These are phyloP conservation scores for Gallinago nigripennis DNA, from an alignment of 2,797 vertebrate genomes.

Conservation along the genomic window DNA sequence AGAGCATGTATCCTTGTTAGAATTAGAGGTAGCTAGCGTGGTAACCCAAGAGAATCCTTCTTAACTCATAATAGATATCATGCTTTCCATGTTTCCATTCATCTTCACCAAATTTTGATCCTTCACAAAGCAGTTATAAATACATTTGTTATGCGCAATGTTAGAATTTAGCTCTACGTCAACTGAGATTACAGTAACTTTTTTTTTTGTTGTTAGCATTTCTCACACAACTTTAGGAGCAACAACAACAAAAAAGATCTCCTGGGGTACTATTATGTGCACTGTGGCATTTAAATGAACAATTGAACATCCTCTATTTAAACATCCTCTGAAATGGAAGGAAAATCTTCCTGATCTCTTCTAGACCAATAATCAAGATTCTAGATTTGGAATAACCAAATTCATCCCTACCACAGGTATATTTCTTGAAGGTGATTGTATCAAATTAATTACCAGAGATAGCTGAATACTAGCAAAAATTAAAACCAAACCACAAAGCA, in stretches of 20 bases:
- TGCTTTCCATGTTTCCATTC: fast-evolving
- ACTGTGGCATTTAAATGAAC: not conserved
- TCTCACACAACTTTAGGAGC: not conserved
- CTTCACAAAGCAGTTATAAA: not conserved
- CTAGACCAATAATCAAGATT: not conserved
- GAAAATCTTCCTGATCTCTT: not conserved
- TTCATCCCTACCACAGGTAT: fast-evolving
- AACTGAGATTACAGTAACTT: not conserved
- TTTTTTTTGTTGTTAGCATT: not conserved
- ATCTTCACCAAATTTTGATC: not conserved
- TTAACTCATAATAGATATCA: not conserved
- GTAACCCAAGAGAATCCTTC: not conserved
- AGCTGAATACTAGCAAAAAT: not conserved
- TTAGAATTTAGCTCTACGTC: not conserved
- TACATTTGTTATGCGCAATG: fast-evolving
- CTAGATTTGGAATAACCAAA: not conserved
- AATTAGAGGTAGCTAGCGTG: fast-evolving
- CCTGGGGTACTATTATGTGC: not conserved
- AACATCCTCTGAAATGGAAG: not conserved
- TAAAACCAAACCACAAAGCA: not conserved
- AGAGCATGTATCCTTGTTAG: fast-evolving
- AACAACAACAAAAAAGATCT: not conserved
- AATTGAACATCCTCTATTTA: not conserved
- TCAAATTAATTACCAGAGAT: not conserved
- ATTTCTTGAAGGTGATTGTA: not conserved